Conservation (phyloP, 2,888 invertebrate genomes). For the Metalampra italica region DNA sequence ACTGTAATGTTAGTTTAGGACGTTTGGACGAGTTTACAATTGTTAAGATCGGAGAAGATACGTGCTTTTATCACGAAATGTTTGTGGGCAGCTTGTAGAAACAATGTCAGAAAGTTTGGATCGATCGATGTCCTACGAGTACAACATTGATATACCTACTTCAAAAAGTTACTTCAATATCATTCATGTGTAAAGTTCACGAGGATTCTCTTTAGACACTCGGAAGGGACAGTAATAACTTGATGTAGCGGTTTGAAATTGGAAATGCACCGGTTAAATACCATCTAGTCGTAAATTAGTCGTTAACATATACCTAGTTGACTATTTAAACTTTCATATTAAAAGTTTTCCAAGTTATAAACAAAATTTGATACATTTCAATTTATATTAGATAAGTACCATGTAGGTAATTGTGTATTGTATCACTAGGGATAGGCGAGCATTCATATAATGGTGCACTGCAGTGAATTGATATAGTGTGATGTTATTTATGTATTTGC, state of each 20-base stretch:
- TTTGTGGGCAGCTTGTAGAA: no score
- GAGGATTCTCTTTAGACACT: no score
- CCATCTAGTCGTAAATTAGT: no score
- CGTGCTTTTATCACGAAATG: no score
- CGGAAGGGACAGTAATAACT: not conserved
- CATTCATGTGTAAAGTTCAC: no score
- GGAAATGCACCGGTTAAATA: not conserved
- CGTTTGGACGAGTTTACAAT: conserved; percentile 22
- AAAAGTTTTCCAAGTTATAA: not conserved
- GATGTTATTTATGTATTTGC: no score
- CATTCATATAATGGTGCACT: conserved; percentile 24
- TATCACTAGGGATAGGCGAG: not conserved
- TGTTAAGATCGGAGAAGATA: conserved; percentile 8
- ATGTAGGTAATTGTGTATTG: not conserved
- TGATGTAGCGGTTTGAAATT: not conserved
- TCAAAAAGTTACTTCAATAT: no score
- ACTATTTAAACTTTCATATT: conserved; percentile 5
- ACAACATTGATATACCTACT: no score
- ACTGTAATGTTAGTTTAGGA: conserved; percentile 18
- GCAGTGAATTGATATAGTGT: conserved; percentile 34
- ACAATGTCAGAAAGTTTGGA: no score
- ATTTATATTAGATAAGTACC: not conserved
- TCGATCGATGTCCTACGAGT: no score
- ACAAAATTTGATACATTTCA: not conserved
- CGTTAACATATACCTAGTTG: no score